phyloP scores from a whole-genome alignment of 1,140 invertebrate genomes.

The Ostrea denselamellosa region DNA sequence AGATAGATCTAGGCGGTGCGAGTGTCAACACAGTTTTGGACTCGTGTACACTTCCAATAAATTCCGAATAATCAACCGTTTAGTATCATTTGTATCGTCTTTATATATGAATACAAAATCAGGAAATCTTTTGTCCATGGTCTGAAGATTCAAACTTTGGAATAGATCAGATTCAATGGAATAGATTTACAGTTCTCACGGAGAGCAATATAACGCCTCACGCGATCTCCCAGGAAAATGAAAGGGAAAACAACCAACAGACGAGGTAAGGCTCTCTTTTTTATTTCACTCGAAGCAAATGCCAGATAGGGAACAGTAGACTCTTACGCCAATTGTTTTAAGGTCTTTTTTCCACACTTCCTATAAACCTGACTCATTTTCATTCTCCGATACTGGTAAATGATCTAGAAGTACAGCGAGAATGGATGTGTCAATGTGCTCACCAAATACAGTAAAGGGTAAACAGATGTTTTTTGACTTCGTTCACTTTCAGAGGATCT shows the following conservation, averaged over 20 bases:
- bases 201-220: not conserved
- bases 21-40: slow-evolving; percentile 29
- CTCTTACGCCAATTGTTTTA: too few species aligned
- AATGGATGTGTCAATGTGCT: too few species aligned
- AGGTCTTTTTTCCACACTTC: too few species aligned
- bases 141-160: not conserved
- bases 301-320: not conserved
- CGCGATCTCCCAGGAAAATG: not conserved
- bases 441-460: too few species aligned
- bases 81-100: slow-evolving; percentile 18
- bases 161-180: slow-evolving; percentile 29
- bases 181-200: slow-evolving; percentile 27
- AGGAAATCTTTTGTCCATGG: slow-evolving; percentile 25
- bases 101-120: not conserved
- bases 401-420: too few species aligned
- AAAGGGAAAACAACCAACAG: not conserved
- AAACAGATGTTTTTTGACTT: too few species aligned
- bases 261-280: not conserved
- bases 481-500: too few species aligned
- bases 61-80: slow-evolving; percentile 19
- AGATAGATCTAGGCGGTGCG: slow-evolving; percentile 36
- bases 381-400: too few species aligned
- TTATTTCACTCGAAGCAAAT: not conserved
- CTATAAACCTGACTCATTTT: too few species aligned
- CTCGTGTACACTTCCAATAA: slow-evolving; percentile 32